A percentile compares a stretch with the other conserved stretches of the same genome.
Conservation (phyloP, 2,888 invertebrate genomes). For the Trachelus stipa region DNA sequence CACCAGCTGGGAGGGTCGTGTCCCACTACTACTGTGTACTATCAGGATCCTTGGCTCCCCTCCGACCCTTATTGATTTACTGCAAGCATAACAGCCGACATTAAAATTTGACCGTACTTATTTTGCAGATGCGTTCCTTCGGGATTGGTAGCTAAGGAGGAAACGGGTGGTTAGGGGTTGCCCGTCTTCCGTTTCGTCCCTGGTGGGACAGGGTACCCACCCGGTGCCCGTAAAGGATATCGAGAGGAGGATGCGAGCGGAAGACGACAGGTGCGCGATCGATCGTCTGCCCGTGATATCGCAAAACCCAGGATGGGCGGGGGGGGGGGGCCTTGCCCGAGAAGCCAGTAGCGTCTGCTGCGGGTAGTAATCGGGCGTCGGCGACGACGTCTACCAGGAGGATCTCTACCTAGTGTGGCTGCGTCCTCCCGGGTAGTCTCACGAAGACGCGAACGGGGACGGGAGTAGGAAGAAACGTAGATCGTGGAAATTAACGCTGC, state of each 20-base stretch:
- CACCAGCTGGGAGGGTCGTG: conserved; percentile 1
- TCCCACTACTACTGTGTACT: not conserved
- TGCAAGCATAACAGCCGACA: conserved; percentile 14
- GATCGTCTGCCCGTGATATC: not conserved
- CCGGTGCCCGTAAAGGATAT: not conserved
- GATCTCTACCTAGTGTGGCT: not conserved
- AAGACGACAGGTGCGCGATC: not conserved
- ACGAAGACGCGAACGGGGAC: not conserved
- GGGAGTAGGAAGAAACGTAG: not conserved
- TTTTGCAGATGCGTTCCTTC: conserved; percentile 19
- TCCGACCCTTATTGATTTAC: conserved; percentile 23
- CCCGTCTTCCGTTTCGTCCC: not conserved
- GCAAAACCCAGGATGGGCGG: not conserved
- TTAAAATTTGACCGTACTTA: conserved; percentile 31
- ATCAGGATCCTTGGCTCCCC: not conserved
- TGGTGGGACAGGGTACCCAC: not conserved
- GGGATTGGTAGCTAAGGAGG: not conserved
- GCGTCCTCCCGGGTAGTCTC: not conserved
- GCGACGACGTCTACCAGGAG: not conserved
- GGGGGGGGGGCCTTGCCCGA: not conserved
- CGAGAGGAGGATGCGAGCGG: not conserved
- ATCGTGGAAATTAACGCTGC: not conserved
- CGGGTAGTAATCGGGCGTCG: not conserved
- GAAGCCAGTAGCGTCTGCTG: not conserved
- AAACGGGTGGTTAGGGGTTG: not conserved